phyloP scores from a whole-genome alignment of 2,888 invertebrate genomes.

The Brenthis hecate region DNA sequence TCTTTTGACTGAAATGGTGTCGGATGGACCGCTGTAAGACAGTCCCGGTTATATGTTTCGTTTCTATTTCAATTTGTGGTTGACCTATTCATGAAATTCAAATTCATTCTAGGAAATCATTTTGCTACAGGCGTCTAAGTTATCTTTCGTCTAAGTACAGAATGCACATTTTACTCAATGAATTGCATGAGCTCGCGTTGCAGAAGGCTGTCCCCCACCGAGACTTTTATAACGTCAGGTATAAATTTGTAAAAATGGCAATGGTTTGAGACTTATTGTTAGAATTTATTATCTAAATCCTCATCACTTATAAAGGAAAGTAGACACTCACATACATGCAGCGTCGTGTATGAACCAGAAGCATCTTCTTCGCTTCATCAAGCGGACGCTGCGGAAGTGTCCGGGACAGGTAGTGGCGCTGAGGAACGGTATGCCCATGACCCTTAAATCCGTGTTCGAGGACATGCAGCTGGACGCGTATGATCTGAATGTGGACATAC shows the following conservation, averaged over 20 bases:
- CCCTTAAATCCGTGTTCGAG: slow-evolving; percentile 96
- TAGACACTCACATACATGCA: slow-evolving; percentile 99
- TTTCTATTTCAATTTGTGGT: not conserved
- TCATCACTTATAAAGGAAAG: slow-evolving; percentile 82
- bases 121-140: slow-evolving; percentile 97
- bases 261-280: not conserved
- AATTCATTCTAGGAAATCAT: slow-evolving; percentile 90
- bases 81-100: not conserved
- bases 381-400: slow-evolving; percentile 96
- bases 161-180: slow-evolving; percentile 97
- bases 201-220: slow-evolving; percentile 99
- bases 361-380: slow-evolving; percentile 98
- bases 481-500: slow-evolving; percentile 98
- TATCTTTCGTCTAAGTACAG: slow-evolving; percentile 98
- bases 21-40: slow-evolving; percentile 97
- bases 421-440: slow-evolving; percentile 89
- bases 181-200: slow-evolving; percentile 96
- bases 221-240: slow-evolving; percentile 99
- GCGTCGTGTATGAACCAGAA: slow-evolving; percentile 99
- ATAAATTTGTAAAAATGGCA: not conserved
- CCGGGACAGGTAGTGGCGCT: slow-evolving; percentile 84
- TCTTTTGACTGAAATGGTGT: slow-evolving; percentile 89
- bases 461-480: slow-evolving; percentile 98
- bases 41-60: not conserved
- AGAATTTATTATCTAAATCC: too few species aligned